Base-by-base conservation (phyloP, 2,113 vertebrate species). In the Sitta europaea region DNA sequence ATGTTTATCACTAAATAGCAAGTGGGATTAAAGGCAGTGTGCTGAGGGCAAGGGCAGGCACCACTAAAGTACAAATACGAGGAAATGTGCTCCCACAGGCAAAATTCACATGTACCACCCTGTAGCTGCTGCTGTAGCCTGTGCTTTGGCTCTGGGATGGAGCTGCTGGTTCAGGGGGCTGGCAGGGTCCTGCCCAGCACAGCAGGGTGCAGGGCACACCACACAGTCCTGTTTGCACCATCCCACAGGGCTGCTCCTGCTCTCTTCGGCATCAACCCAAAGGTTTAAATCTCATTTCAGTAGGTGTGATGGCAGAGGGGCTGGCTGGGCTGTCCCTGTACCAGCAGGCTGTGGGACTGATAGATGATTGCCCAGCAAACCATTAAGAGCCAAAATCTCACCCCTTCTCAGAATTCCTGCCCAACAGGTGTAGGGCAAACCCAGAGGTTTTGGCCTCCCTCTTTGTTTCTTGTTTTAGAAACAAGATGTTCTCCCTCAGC, bases 101-200 rank as follows among this genome's bases (percentile, higher is more conserved):
- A 5, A 50, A 88, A 67, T 38, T 38, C 24, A 4, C 31, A 0
- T 2, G 5, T 28, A 1, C 15, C 23, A 18, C 9, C 6, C 2
- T 1, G 35, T 45, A 55, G 48, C 43, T 67, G 35, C 43, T 67
- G 35, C 24, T 38, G 27, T 22, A 9, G 1, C 9, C 11, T 23
- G 40, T 28, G 31, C 45, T 72, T 58, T 36, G 47, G 27, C 36
- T 54, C 35, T 59, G 65, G 35, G n/a, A 27, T 0, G 0, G 12
- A 71, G n/a, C 3, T 74, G 24, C 75, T 73, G 67, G 13, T 25
- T 48, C 9, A n/a, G 54, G 36, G 11, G 27, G 15, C 54, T 80
- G 28, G 3, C 31, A 16, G 0, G 1, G 38, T 42, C 40, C 43
- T 72, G 48, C 70, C 74, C 57, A 40, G 7, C 6, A 0, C 22